phyloP scores from a whole-genome alignment of 2,797 vertebrate genomes.

The Vireo griseus region DNA sequence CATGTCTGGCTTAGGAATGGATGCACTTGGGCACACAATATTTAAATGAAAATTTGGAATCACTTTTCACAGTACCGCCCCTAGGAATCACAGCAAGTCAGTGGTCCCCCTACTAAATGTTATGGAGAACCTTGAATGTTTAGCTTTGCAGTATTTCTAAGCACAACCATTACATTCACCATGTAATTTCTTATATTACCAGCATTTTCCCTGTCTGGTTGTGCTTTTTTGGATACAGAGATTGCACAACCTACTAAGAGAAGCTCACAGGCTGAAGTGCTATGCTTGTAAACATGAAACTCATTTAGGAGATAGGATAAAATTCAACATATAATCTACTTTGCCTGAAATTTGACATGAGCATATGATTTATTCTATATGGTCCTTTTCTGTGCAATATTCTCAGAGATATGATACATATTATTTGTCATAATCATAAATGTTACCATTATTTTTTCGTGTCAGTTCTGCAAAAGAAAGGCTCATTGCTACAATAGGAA shows the following conservation, averaged over 20 bases:
- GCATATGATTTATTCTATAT: background rate
- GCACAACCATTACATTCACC: background rate
- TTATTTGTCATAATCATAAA: slow-evolving; percentile 15
- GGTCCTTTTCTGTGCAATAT: background rate
- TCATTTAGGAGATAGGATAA: background rate
- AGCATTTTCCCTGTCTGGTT: background rate
- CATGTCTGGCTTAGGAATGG: background rate
- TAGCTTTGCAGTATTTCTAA: background rate
- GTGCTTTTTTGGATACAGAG: background rate
- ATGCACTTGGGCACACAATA: background rate
- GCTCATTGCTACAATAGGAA: background rate
- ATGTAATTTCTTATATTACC: background rate
- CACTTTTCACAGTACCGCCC: background rate
- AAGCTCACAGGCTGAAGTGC: background rate
- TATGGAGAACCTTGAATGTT: background rate
- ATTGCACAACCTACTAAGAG: background rate
- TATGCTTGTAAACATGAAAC: background rate
- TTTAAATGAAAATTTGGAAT: background rate
- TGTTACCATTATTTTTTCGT: slow-evolving; percentile 15
- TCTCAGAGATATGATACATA: background rate
- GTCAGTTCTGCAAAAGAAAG: background rate
- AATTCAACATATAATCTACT: background rate
- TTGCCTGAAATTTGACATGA: background rate
- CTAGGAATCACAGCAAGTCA: background rate
- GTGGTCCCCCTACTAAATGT: background rate